These are phyloP conservation scores for Rhinophrynus dorsalis DNA, from an alignment of 2,797 vertebrate species.

Conservation along the genomic window DNA sequence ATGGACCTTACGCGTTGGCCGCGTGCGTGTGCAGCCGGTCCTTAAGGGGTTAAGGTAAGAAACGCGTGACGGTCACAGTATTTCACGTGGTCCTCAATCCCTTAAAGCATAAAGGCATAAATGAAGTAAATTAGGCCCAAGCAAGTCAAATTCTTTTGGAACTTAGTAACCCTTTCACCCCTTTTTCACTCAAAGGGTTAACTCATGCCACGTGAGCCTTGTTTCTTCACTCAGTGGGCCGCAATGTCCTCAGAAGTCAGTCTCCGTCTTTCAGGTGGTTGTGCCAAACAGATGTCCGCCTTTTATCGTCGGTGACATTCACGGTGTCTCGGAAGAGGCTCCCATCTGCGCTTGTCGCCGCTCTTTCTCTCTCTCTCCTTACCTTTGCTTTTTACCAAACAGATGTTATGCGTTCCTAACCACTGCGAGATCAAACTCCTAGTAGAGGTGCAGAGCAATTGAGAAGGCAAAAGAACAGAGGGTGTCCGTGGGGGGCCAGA, in stretches of 20 bases:
- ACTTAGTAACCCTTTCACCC: too few relatives aligned
- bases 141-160: too few relatives aligned
- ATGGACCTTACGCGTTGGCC: too few relatives aligned
- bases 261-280: slow-evolving; percentile 39
- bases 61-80: too few relatives aligned
- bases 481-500: background rate
- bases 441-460: slow-evolving; percentile 33
- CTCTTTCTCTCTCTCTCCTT: background rate
- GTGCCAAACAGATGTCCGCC: slow-evolving; percentile 29
- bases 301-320: slow-evolving; percentile 33
- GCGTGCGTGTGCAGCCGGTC: too few relatives aligned
- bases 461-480: slow-evolving; percentile 1
- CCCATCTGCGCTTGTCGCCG: slow-evolving; percentile 30
- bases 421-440: slow-evolving; percentile 33
- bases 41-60: too few relatives aligned
- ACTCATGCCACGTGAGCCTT: too few relatives aligned
- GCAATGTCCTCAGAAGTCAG: slow-evolving; percentile 18
- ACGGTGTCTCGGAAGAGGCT: slow-evolving; percentile 19
- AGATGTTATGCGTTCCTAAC: slow-evolving; percentile 42
- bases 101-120: too few relatives aligned
- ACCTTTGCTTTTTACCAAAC: slow-evolving; percentile 29
- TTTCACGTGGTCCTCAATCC: too few relatives aligned
- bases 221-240: too few relatives aligned
- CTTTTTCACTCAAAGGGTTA: too few relatives aligned
- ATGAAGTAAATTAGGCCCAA: too few relatives aligned